Evolutionary conservation across 2,888 invertebrate genomes (phyloP), one percentile per base, ranked within the genome.

Genomic region (Cataglyphis rosenhaueri): DNA sequence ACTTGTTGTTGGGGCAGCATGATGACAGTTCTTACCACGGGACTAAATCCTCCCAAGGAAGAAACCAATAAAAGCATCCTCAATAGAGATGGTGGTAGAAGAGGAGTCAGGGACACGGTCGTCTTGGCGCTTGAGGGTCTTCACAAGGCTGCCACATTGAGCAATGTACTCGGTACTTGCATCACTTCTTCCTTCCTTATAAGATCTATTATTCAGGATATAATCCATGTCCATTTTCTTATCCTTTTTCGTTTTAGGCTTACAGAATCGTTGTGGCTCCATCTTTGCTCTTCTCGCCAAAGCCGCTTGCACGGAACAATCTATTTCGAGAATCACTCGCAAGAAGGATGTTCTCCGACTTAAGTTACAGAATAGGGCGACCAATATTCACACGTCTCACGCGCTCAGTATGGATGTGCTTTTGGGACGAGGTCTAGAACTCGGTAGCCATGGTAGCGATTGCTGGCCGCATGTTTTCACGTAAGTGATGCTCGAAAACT

Each of bases 401-500:
- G 98, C 98, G 0, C 95, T 99, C 86, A 98, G 98, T 59, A 96
- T 99, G 95, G 99, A 99, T 93, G 98, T 99, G 25, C 96, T 99
- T 35, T 96, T 99, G 82, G 97, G 97, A 76, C 96, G 97, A 84
- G 98, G 99, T 1, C 95, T 99, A 73, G 98, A 99, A 92, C 96
- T 99, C 9, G 99, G 98, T 5, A 98, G 98, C 57, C 98, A 98
- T 92, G 98, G 98, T 38, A 96, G 98, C 25, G 98, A 98, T 88
- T 99, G 99, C 92, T 99, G 99, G 99, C 97, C 98, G 86, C 98
- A 99, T 93, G 98, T 99, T 84, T 98, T 99, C 93, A 97, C 97
- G 91, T 95, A 91, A 89, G 92, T 81, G n/a, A 71, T 9, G 21
- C 0, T 48, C n/a, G 0, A 32, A 44, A 5, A n/a, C 8, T 3